phyloP scores from a whole-genome alignment of 2,888 invertebrate species.

The Odontocolon sp. region DNA sequence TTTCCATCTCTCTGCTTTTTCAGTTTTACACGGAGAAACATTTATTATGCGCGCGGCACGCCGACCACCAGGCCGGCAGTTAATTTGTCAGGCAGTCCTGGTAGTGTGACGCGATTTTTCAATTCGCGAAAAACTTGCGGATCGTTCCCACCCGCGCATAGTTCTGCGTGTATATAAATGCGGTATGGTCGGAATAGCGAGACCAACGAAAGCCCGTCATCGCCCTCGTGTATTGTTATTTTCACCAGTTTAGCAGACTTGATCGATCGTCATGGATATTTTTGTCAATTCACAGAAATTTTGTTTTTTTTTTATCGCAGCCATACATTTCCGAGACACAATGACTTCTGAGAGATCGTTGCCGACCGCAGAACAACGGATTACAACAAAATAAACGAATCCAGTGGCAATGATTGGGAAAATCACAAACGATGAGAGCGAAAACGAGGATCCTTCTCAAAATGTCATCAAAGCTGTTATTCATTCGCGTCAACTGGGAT shows the following conservation, averaged over 20 bases:
- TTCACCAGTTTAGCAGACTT: conserved; percentile 25
- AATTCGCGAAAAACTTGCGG: conserved; percentile 41
- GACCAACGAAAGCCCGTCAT: conserved; percentile 21
- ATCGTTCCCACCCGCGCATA: conserved; percentile 27
- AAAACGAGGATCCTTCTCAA: neutral
- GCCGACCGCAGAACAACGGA: neutral
- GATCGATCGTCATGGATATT: conserved; percentile 53
- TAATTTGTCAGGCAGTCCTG: conserved; percentile 51
- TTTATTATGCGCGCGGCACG: conserved; percentile 59
- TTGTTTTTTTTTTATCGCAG: neutral
- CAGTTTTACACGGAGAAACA: conserved; percentile 58
- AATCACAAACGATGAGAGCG: conserved; percentile 6
- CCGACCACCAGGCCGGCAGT: conserved; percentile 52
- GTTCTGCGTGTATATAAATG: conserved; percentile 6
- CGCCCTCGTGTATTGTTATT: conserved; percentile 48
- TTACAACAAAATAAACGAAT: neutral
- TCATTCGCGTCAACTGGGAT: neutral
- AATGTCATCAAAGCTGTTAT: neutral
- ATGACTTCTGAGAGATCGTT: neutral
- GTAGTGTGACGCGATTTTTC: conserved; percentile 57
- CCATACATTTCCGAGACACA: neutral
- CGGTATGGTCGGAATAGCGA: no score
- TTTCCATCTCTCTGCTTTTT: conserved; percentile 10
- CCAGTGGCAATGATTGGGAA: neutral
- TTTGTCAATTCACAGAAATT: conserved; percentile 48